phyloP scores from a whole-genome alignment of 2,797 vertebrate species.

The Echiichthys vipera region DNA sequence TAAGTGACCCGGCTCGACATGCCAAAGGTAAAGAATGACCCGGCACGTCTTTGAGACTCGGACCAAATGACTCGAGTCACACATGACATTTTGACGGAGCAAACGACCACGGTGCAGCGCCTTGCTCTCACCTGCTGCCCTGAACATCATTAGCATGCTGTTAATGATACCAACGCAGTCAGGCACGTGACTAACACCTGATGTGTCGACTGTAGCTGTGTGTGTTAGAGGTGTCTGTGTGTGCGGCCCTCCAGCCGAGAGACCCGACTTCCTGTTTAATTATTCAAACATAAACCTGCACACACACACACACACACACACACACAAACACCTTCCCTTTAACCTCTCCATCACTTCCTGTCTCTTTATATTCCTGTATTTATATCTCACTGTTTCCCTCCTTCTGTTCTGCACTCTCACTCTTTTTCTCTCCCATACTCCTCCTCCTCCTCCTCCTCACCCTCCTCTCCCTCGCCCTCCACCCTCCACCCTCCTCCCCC shows the following conservation, averaged over 20 bases:
- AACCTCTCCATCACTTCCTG: conserved; percentile 50
- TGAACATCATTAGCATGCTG: conserved; percentile 48
- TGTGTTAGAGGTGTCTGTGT: conserved; percentile 11
- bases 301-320: conserved; percentile 20
- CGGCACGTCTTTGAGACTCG: too few species aligned
- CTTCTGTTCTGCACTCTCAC: conserved; percentile 43
- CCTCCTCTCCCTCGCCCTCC: conserved; percentile 20
- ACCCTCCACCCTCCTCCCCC: conserved; percentile 9
- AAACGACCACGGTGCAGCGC: conserved; percentile 1
- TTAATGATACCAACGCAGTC: conserved; percentile 58
- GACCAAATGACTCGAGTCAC: too few species aligned
- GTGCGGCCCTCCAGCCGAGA: conserved; percentile 58
- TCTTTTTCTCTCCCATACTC: conserved; percentile 27
- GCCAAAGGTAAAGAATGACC: too few species aligned
- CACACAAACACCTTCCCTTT: conserved; percentile 32
- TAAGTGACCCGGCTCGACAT: too few species aligned
- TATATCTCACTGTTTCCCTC: conserved; percentile 30
- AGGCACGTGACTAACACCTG: conserved; percentile 61
- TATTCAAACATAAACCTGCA: conserved; percentile 72
- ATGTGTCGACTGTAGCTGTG: conserved; percentile 49
- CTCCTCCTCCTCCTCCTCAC: conserved; percentile 29
- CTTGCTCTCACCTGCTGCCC: conserved; percentile 12
- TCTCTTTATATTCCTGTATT: conserved; percentile 32
- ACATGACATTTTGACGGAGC: conserved; percentile 32
- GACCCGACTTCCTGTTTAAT: conserved; percentile 66